A percentile compares a stretch with the other conserved stretches of the same genome.
Evolutionary conservation across 1,140 invertebrate genomes (phyloP).

Genomic region (Helicoverpa zea): DNA sequence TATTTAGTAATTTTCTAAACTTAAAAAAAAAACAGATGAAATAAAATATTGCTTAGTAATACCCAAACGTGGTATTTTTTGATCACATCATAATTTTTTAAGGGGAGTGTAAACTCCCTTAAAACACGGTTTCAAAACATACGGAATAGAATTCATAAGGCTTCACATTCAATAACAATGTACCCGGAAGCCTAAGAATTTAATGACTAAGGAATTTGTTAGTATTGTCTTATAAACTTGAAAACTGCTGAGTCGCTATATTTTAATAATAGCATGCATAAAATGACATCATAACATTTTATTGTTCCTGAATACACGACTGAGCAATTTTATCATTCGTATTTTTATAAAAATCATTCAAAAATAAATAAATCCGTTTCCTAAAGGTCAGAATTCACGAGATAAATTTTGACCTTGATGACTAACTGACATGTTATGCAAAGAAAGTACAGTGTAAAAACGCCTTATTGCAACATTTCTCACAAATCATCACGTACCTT

Average conservation of each 20-base stretch:
- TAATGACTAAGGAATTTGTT: not conserved
- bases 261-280: not conserved
- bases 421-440: conserved; percentile 64
- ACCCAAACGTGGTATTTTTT: no score
- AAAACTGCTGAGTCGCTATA: conserved; percentile 14
- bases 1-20: no score
- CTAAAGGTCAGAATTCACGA: conserved; percentile 45
- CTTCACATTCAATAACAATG: conserved; percentile 1
- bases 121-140: not conserved
- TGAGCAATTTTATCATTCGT: not conserved
- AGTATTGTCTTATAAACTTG: conserved; percentile 21
- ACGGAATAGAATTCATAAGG: not conserved
- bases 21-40: no score
- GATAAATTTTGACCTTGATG: conserved; percentile 68
- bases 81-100: no score
- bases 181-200: not conserved
- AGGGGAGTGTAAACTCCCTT: not conserved
- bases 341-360: not conserved
- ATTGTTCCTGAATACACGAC: not conserved
- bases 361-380: conserved; percentile 6
- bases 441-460: conserved; percentile 72
- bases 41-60: no score
- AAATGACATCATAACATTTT: conserved; percentile 23
- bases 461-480: conserved; percentile 22
- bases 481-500: conserved; percentile 40